Conservation (phyloP, 2,888 invertebrate species). For the Vesta saturnalis region DNA sequence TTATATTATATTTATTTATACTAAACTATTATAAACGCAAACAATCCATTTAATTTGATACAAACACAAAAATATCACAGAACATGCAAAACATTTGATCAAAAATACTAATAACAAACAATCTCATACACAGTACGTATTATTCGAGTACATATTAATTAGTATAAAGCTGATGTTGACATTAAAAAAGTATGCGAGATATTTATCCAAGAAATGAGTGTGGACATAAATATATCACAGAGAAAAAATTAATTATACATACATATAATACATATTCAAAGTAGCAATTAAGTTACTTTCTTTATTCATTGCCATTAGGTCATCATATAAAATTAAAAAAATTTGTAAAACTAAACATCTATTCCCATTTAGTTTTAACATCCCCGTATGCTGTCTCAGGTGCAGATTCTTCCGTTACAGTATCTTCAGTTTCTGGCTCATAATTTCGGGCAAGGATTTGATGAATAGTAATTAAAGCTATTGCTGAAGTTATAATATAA, state of each 20-base stretch:
- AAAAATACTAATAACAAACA: neutral
- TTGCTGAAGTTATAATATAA: constrained; percentile 67
- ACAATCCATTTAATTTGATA: no score
- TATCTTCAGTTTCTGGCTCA: constrained; percentile 68
- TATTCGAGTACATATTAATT: no score
- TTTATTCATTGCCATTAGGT: neutral
- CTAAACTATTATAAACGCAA: no score
- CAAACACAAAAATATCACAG: neutral
- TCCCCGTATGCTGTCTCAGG: constrained; percentile 37
- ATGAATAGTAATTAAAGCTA: constrained; percentile 67
- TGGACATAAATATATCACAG: constrained; percentile 10
- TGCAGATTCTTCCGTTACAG: constrained; percentile 60
- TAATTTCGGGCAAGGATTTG: constrained; percentile 63
- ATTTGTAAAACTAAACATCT: no score
- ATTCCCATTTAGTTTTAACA: constrained; percentile 48
- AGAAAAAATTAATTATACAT: neutral
- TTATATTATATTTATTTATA: no score
- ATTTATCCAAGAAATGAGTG: neutral
- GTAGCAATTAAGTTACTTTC: neutral
- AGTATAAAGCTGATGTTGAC: neutral
- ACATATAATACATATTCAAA: neutral
- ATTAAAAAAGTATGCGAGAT: neutral
- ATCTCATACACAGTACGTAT: neutral
- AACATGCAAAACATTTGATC: neutral
- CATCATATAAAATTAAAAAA: neutral